phyloP scores from a whole-genome alignment of 2,888 invertebrate species.

The Brachyptera putata region DNA sequence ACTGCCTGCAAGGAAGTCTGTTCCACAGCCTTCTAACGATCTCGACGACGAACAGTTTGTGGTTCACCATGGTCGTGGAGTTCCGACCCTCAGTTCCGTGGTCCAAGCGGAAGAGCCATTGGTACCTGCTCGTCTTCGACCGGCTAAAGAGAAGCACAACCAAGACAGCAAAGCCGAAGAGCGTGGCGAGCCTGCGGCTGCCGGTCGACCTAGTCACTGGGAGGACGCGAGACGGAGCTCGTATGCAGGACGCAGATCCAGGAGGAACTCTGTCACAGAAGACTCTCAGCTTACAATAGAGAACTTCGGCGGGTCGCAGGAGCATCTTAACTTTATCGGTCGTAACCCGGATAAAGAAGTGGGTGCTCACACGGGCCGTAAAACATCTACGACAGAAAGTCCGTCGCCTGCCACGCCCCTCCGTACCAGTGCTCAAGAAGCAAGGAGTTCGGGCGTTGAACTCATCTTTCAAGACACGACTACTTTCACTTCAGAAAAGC shows the following conservation, averaged over 20 bases:
- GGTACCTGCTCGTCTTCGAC: conserved; percentile 54
- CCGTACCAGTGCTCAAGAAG: conserved; percentile 70
- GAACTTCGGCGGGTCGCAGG: conserved; percentile 90
- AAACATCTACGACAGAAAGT: too few relatives aligned
- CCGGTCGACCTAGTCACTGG: conserved; percentile 84
- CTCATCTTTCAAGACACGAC: conserved; percentile 44
- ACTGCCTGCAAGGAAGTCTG: conserved; percentile 44
- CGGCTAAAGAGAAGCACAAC: conserved; percentile 59
- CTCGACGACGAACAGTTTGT: conserved; percentile 55
- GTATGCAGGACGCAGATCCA: conserved; percentile 78
- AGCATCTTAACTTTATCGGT: conserved; percentile 79
- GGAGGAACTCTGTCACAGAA: conserved; percentile 78
- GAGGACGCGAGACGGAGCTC: conserved; percentile 65
- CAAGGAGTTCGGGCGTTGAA: conserved; percentile 45
- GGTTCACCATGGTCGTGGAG: conserved; percentile 72
- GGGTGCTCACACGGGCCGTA: conserved; percentile 44
- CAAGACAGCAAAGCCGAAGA: conserved; percentile 65
- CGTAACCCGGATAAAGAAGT: conserved; percentile 75
- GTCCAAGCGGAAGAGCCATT: conserved; percentile 52
- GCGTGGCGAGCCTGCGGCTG: conserved; percentile 59
- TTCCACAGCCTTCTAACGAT: neutral
- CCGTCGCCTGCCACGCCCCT: conserved; percentile 56
- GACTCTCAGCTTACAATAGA: conserved; percentile 85
- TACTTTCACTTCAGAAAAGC: conserved; percentile 28
- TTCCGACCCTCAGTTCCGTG: conserved; percentile 71